phyloP scores from a whole-genome alignment of 1,140 invertebrate species.

The Neuroterus valhalla region DNA sequence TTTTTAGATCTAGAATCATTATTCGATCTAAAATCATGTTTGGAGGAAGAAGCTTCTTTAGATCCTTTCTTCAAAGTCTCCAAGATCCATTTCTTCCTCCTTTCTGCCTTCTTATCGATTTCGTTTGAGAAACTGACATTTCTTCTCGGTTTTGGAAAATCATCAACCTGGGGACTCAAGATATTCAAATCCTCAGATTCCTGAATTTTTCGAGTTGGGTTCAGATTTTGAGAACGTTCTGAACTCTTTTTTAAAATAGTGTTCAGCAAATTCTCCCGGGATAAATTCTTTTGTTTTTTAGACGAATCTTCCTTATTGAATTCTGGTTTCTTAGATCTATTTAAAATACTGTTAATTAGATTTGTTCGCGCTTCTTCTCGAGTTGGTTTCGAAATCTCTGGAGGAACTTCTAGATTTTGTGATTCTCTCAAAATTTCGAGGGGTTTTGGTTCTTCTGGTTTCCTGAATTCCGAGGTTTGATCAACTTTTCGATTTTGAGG shows the following conservation, averaged over 20 bases:
- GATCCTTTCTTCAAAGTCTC: not conserved
- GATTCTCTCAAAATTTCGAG: not conserved
- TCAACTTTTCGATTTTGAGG: not conserved
- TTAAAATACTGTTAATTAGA: not conserved
- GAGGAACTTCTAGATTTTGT: not conserved
- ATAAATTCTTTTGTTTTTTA: slow-evolving; percentile 16
- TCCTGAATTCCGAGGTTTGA: no score
- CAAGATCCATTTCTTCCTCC: slow-evolving; percentile 12
- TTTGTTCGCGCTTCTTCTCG: not conserved
- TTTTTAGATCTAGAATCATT: slow-evolving; percentile 22
- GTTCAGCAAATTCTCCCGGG: not conserved
- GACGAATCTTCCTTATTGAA: not conserved
- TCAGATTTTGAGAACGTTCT: not conserved
- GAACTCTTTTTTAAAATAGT: not conserved
- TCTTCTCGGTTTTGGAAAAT: not conserved
- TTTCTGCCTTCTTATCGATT: not conserved
- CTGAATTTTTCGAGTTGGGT: not conserved
- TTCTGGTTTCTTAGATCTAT: slow-evolving; percentile 1
- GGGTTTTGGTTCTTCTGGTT: not conserved
- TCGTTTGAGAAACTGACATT: slow-evolving; percentile 14
- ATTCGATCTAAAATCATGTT: slow-evolving; percentile 23
- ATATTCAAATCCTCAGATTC: slow-evolving; percentile 12
- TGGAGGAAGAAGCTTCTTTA: slow-evolving; percentile 33
- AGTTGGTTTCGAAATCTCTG: not conserved
- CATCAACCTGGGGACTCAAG: not conserved